Evolutionary conservation across 1,140 invertebrate genomes (phyloP).

Genomic region (Teleogryllus occipitalis): DNA sequence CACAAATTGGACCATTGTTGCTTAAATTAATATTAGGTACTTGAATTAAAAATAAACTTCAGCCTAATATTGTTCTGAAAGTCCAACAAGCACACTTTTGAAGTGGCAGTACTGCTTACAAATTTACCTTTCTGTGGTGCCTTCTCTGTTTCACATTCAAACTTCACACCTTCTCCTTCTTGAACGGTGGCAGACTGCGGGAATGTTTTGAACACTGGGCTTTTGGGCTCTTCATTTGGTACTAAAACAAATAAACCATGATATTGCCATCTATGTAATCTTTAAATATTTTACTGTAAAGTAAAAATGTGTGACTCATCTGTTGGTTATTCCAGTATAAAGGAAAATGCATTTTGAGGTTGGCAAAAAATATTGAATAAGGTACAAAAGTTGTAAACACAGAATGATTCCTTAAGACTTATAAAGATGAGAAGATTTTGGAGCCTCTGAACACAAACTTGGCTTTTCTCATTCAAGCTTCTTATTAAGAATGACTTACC

Average conservation of each 20-base stretch:
- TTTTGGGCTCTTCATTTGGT: constrained; percentile 74
- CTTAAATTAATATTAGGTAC: background rate
- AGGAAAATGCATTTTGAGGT: too few species aligned
- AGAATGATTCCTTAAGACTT: too few species aligned
- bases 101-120: background rate
- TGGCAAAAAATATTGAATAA: too few species aligned
- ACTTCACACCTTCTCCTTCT: constrained; percentile 70
- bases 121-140: constrained; percentile 52
- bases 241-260: constrained; percentile 42
- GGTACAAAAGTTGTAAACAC: too few species aligned
- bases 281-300: too few species aligned
- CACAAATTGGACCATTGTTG: background rate
- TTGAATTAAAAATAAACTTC: constrained; percentile 4
- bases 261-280: constrained; percentile 10
- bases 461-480: background rate
- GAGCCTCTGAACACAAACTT: too few species aligned
- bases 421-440: too few species aligned
- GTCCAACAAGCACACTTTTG: background rate
- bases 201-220: constrained; percentile 80
- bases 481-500: constrained; percentile 37
- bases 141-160: constrained; percentile 70
- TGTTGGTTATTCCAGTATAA: too few species aligned
- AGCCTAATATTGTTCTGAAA: background rate
- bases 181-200: constrained; percentile 77
- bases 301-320: too few species aligned